A percentile compares a stretch with the other conserved stretches of the same genome.
phyloP scores from a whole-genome alignment of 2,113 vertebrate genomes.

The Chionodraco myersi region DNA sequence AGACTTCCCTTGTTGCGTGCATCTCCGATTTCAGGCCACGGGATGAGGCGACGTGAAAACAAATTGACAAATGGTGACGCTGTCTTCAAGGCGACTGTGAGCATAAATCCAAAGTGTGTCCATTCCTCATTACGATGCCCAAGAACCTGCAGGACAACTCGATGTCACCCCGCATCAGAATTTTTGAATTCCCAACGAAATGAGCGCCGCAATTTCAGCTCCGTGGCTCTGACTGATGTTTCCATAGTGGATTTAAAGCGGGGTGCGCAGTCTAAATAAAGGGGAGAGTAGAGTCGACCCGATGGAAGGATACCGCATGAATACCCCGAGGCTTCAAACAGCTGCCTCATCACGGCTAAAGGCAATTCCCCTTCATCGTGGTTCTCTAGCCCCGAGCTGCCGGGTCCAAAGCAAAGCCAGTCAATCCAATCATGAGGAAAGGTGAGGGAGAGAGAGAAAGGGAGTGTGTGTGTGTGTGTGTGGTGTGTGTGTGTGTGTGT shows the following conservation, averaged over 20 bases:
- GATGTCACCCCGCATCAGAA: slow-evolving; percentile 43
- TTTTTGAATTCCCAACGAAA: slow-evolving; percentile 7
- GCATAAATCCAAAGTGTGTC: slow-evolving; percentile 67
- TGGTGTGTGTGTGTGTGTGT: slow-evolving; percentile 27
- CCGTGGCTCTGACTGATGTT: slow-evolving; percentile 13
- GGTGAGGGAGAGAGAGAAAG: slow-evolving; percentile 51
- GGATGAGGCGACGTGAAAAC: slow-evolving; percentile 79
- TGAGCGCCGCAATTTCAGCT: neutral
- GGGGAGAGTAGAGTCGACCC: slow-evolving; percentile 33
- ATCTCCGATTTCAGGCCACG: slow-evolving; percentile 63
- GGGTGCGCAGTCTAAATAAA: slow-evolving; percentile 41
- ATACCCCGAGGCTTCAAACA: slow-evolving; percentile 56
- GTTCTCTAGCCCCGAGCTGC: slow-evolving; percentile 53
- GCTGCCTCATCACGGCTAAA: slow-evolving; percentile 72
- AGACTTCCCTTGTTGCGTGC: slow-evolving; percentile 48
- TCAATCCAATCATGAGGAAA: slow-evolving; percentile 74
- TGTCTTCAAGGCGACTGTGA: slow-evolving; percentile 45
- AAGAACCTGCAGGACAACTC: slow-evolving; percentile 46
- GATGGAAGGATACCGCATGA: slow-evolving; percentile 35
- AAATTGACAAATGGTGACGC: slow-evolving; percentile 69
- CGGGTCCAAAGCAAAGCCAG: slow-evolving; percentile 69
- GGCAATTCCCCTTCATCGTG: slow-evolving; percentile 68
- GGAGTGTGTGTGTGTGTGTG: slow-evolving; percentile 20
- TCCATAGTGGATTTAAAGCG: slow-evolving; percentile 22
- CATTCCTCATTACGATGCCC: slow-evolving; percentile 60